Evolutionary conservation across 2,888 invertebrate species (phyloP).

Genomic region (Acrobasis repandana): DNA sequence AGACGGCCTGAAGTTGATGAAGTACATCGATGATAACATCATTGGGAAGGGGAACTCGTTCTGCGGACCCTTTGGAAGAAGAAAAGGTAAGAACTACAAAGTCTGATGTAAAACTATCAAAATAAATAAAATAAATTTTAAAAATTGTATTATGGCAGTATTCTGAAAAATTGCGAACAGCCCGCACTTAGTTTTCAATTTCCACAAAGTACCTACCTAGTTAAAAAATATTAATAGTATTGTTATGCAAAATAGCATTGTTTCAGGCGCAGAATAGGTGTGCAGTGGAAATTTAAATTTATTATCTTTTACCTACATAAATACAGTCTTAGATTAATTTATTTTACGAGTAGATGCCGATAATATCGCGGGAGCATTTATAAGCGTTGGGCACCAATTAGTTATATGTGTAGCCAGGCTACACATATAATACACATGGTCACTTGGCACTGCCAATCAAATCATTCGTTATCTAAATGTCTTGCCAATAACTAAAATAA

Average conservation of each 20-base stretch:
- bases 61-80: constrained; percentile 91
- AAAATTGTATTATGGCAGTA: no score
- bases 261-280: not conserved
- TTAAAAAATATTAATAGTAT: no score
- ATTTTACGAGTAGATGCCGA: no score
- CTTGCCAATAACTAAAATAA: constrained; percentile 1
- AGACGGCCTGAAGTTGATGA: constrained; percentile 87
- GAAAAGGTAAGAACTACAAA: constrained; percentile 85
- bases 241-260: not conserved
- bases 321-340: no score
- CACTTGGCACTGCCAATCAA: constrained; percentile 41
- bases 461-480: not conserved
- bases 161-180: no score
- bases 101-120: not conserved
- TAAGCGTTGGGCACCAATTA: constrained; percentile 45
- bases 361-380: not conserved
- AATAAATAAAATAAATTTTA: no score
- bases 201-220: not conserved
- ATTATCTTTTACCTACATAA: no score
- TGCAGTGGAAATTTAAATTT: no score
- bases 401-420: constrained; percentile 31
- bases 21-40: constrained; percentile 91
- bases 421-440: no score
- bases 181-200: no score
- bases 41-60: constrained; percentile 92